Evolutionary conservation across 1,140 invertebrate genomes (phyloP).

Genomic region (Eulimnadia texana): DNA sequence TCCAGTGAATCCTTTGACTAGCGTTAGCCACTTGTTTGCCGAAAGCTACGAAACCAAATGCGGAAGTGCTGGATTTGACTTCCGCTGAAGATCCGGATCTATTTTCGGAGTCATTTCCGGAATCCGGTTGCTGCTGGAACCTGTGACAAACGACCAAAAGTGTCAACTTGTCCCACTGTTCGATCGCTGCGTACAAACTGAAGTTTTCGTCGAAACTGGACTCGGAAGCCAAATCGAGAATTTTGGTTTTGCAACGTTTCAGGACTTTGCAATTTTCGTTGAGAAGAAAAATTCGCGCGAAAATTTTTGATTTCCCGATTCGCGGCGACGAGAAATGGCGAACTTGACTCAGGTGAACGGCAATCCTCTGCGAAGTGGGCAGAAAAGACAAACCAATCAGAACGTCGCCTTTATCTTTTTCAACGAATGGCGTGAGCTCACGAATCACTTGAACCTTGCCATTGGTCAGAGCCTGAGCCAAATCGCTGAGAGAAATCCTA

Average conservation of each 20-base stretch:
- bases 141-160: constrained; percentile 6
- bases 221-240: neutral
- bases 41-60: constrained; percentile 12
- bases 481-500: neutral
- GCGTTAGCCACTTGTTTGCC: constrained; percentile 7
- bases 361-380: constrained; percentile 12
- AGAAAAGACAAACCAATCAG: constrained; percentile 10
- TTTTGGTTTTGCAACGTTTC: constrained; percentile 9
- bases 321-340: neutral
- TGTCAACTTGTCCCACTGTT: neutral
- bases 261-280: constrained; percentile 1
- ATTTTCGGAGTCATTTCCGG: neutral
- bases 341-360: constrained; percentile 2
- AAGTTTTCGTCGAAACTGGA: constrained; percentile 6
- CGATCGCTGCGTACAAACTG: constrained; percentile 1
- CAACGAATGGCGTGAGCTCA: neutral
- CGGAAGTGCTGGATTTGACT: neutral
- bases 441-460: neutral
- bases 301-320: neutral
- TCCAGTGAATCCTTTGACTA: constrained; percentile 13
- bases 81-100: neutral
- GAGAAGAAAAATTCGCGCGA: constrained; percentile 7
- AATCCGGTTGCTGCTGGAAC: neutral
- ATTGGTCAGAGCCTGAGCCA: neutral
- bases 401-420: constrained; percentile 5